These are phyloP conservation scores for Cryptoprocta ferox DNA, from an alignment of 2,797 vertebrate genomes.

Conservation along the genomic window DNA sequence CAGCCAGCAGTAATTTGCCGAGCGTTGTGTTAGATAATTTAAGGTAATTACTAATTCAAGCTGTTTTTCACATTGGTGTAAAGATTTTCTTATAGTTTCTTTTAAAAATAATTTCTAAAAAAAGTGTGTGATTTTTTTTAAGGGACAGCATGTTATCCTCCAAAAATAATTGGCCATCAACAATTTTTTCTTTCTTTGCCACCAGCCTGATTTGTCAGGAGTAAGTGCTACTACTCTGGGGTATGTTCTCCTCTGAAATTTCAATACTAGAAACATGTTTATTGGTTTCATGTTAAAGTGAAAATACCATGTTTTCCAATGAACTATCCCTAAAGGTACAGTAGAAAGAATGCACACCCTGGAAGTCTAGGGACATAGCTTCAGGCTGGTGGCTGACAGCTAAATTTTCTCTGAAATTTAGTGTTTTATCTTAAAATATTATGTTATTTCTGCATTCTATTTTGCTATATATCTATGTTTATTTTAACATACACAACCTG, in stretches of 20 bases:
- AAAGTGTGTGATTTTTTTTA: background rate
- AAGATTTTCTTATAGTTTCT: background rate
- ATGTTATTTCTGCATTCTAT: background rate
- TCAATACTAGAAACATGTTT: background rate
- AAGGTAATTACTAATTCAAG: background rate
- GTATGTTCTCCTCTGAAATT: background rate
- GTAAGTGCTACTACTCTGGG: background rate
- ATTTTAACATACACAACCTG: background rate
- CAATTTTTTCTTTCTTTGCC: background rate
- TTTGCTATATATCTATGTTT: background rate
- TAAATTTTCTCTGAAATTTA: background rate
- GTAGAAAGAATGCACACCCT: background rate
- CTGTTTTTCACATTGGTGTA: background rate
- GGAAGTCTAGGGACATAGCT: background rate
- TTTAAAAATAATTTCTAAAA: background rate
- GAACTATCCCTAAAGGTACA: background rate
- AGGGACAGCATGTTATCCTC: background rate
- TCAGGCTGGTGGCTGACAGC: background rate
- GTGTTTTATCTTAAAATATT: background rate
- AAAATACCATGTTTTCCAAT: background rate
- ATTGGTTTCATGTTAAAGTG: constrained; percentile 36
- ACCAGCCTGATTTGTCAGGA: background rate
- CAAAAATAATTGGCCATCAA: background rate
- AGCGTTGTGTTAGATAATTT: background rate
- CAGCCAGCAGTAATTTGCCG: background rate